These are phyloP conservation scores for Stomorhina lunata DNA, from an alignment of 2,888 invertebrate species.

Conservation along the genomic window DNA sequence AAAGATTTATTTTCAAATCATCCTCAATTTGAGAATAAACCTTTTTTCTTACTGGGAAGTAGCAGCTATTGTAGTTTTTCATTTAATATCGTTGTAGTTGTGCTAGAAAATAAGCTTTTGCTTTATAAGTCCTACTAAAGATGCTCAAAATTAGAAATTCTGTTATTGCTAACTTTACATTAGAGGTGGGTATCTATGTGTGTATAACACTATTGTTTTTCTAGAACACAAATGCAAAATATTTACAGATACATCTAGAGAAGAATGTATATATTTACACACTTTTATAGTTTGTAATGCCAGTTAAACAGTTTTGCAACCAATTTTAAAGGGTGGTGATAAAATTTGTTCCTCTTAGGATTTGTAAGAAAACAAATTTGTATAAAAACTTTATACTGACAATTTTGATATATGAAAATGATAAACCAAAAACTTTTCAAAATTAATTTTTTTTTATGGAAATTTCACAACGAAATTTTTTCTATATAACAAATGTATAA, in stretches of 20 bases:
- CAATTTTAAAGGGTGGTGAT: conserved; percentile 7
- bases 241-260: too few relatives aligned
- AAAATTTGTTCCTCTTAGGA: too few relatives aligned
- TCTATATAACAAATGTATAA: too few relatives aligned
- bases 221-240: not conserved
- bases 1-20: too few relatives aligned
- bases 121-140: conserved; percentile 37
- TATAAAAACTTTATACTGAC: too few relatives aligned
- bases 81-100: not conserved
- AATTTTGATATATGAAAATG: too few relatives aligned
- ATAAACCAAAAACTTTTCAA: too few relatives aligned
- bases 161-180: conserved; percentile 2
- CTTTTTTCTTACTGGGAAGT: too few relatives aligned
- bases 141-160: conserved; percentile 53
- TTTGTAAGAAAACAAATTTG: too few relatives aligned
- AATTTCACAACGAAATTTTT: too few relatives aligned
- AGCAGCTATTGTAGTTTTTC: not conserved
- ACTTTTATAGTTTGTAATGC: not conserved
- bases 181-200: conserved; percentile 14
- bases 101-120: conserved; percentile 43
- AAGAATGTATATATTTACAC: not conserved
- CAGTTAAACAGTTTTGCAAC: not conserved
- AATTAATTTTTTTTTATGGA: too few relatives aligned
- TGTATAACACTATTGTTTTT: conserved; percentile 41
- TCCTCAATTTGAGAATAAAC: too few relatives aligned